phyloP scores from a whole-genome alignment of 2,113 vertebrate species.

The Strigops habroptila region DNA sequence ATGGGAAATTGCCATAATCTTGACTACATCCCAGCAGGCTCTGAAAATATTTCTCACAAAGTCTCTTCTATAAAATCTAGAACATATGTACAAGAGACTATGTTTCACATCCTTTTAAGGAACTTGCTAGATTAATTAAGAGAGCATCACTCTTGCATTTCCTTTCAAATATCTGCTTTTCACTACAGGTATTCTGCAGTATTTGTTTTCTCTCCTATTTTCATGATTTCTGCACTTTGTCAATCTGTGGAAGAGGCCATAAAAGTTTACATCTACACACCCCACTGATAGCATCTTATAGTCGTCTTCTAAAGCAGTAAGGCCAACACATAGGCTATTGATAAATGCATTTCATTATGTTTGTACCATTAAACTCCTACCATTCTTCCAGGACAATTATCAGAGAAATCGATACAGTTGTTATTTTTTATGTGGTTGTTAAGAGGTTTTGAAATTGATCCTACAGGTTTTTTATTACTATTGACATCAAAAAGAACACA shows the following conservation, averaged over 20 bases:
- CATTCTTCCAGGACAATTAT: constrained; percentile 43
- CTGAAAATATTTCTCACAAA: constrained; percentile 66
- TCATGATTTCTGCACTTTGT: not conserved
- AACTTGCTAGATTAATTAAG: constrained; percentile 26
- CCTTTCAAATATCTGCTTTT: not conserved
- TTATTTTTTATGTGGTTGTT: constrained; percentile 42
- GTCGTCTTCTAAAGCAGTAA: not conserved
- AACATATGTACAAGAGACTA: constrained; percentile 51
- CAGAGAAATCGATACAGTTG: constrained; percentile 54
- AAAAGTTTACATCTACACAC: not conserved
- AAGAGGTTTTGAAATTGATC: constrained; percentile 55
- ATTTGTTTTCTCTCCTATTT: not conserved
- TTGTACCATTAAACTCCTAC: constrained; percentile 24
- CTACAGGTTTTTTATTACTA: not conserved
- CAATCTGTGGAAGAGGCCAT: not conserved
- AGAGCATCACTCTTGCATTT: not conserved
- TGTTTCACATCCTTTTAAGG: constrained; percentile 50
- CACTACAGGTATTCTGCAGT: not conserved
- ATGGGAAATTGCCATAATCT: constrained; percentile 56
- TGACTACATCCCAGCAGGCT: constrained; percentile 57
- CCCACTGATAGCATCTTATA: constrained; percentile 6
- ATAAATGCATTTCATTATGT: constrained; percentile 50
- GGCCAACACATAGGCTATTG: not conserved
- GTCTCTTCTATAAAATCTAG: constrained; percentile 59
- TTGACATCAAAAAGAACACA: constrained; percentile 22